Base-by-base conservation (phyloP, 2,797 vertebrate species). In the Manis javanica region DNA sequence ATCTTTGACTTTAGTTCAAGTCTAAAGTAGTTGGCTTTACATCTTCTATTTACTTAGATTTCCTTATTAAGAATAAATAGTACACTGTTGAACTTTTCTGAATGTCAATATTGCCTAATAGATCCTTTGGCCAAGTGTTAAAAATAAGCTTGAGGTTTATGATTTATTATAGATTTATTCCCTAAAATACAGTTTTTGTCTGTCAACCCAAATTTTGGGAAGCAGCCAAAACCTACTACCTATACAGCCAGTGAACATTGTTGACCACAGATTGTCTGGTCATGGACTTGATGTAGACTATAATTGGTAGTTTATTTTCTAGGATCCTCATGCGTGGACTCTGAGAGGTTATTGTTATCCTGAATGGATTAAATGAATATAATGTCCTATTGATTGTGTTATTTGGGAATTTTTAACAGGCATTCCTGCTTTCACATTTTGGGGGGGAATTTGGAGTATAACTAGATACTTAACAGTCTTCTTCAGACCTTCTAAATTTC, bases 1-100 rank as follows among this genome's bases (percentile, higher is more conserved):
- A 53, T 74, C 75, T 95, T 91, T 83, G 31, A 82, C 68, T 85
- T 96, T 4, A 39, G 39, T 82, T 95, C 84, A 18, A 75, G 55
- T 92, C 26, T 74, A 72, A 95, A 89, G 83, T 39, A 89, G 31
- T 87, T 94, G 78, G 57, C 55, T 92, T 92, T 94, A 79, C 12
- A 19, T 78, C 69, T 88, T 53, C 72, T 89, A 3, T 59, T 93
- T 37, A 86, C 83, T 92, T 82, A 42, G 37, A 51, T 91, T 95
- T 94, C 51, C 57, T 90, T 78, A 49, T 74, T 91, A 79, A 63
- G n/a, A 93, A 34, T 74, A 68, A 93, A 34, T 74, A 68, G 26
- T 46, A 34, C 1, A 96, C 93, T 90, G 19, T 92, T 87, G 53
- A 71, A 75, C 53, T 90, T 84, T 69, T 72, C 86, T 92, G 46